These are phyloP conservation scores for Andrena bicolor DNA, from an alignment of 2,888 invertebrate species.

Conservation along the genomic window DNA sequence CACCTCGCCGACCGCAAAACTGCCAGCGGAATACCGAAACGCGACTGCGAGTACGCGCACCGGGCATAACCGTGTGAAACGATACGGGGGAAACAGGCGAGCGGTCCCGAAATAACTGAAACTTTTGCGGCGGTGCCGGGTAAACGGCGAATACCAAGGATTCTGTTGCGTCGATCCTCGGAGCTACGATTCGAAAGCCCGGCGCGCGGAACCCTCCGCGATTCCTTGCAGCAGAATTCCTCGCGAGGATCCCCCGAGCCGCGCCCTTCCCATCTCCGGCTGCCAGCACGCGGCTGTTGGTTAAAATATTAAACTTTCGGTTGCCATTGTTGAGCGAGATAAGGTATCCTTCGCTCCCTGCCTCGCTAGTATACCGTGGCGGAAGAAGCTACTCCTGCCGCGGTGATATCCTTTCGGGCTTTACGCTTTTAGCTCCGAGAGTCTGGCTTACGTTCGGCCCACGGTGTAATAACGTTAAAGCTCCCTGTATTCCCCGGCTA, in stretches of 20 bases:
- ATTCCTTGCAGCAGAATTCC: slow-evolving; percentile 18
- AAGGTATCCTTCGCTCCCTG: neutral
- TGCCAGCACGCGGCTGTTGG: neutral
- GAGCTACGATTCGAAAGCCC: slow-evolving; percentile 15
- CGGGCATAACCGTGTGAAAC: slow-evolving; percentile 47
- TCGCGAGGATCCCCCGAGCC: slow-evolving; percentile 35
- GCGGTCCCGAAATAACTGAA: slow-evolving; percentile 70
- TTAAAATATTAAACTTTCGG: slow-evolving; percentile 2
- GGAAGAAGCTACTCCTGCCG: slow-evolving; percentile 10
- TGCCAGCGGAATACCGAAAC: slow-evolving; percentile 68
- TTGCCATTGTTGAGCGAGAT: neutral
- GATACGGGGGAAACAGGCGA: slow-evolving; percentile 26
- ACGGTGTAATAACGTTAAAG: slow-evolving; percentile 49
- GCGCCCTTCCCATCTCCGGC: neutral
- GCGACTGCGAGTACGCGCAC: slow-evolving; percentile 46
- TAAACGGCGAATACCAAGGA: slow-evolving; percentile 55
- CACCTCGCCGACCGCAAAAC: slow-evolving; percentile 74
- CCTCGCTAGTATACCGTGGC: neutral
- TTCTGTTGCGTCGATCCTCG: slow-evolving; percentile 36
- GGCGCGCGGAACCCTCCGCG: neutral
- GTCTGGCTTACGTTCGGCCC: slow-evolving; percentile 25
- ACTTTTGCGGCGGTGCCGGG: slow-evolving; percentile 66
- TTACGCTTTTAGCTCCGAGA: slow-evolving; percentile 22
- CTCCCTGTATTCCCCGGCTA: slow-evolving; percentile 17
- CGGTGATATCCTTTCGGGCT: slow-evolving; percentile 27